These are phyloP conservation scores for Cuculus canorus DNA, from an alignment of 2,797 vertebrate species.

Conservation along the genomic window DNA sequence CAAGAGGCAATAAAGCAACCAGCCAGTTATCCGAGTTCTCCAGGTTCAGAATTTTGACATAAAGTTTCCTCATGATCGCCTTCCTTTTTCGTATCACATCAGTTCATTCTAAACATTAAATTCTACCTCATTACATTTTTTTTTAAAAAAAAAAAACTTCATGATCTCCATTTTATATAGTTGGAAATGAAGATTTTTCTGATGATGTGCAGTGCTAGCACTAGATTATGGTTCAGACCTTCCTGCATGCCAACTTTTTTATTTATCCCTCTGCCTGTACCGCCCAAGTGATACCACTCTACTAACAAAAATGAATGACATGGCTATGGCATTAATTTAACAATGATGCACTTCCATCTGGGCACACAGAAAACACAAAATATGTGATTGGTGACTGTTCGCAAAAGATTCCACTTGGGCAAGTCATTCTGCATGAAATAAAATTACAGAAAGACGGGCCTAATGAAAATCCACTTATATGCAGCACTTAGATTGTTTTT, in stretches of 20 bases:
- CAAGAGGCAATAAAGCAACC: background rate
- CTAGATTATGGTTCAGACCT: background rate
- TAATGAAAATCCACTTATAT: background rate
- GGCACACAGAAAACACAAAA: background rate
- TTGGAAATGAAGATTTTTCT: background rate
- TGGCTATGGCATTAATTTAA: background rate
- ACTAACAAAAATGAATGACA: background rate
- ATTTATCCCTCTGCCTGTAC: background rate
- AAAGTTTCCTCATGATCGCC: background rate
- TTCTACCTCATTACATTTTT: background rate
- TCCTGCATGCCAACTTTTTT: background rate
- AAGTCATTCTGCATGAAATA: background rate
- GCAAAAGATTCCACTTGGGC: background rate
- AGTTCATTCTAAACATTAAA: background rate
- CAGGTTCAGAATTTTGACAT: background rate
- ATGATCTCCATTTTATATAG: background rate
- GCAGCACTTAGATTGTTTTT: background rate
- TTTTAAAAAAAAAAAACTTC: background rate
- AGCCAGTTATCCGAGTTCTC: background rate
- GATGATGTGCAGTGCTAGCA: background rate
- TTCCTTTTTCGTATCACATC: background rate
- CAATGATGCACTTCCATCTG: background rate
- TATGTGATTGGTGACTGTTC: background rate
- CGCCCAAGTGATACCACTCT: rapidly evolving
- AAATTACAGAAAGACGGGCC: background rate